A percentile compares a stretch with the other conserved stretches of the same genome.
Conservation (phyloP, 2,888 invertebrate species). For the Monopis laevigella region DNA sequence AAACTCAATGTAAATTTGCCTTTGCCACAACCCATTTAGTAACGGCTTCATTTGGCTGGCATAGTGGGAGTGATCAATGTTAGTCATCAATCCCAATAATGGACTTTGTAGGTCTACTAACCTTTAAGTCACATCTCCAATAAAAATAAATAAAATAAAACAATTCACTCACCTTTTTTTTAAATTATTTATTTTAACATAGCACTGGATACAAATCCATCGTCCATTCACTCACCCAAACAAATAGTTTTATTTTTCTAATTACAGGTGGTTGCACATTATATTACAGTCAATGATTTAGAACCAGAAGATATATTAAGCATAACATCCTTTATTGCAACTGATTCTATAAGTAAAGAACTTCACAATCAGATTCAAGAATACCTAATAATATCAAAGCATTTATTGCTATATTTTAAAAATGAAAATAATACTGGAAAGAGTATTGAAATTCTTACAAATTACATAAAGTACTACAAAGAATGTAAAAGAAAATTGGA, state of each 20-base stretch:
- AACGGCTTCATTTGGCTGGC: too few relatives aligned
- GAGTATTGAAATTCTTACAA: constrained; percentile 30
- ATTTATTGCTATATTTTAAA: constrained; percentile 29
- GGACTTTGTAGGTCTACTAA: too few relatives aligned
- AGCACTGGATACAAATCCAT: too few relatives aligned
- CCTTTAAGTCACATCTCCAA: too few relatives aligned
- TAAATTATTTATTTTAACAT: too few relatives aligned
- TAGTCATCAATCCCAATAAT: too few relatives aligned
- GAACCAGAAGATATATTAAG: constrained; percentile 30
- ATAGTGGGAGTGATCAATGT: too few relatives aligned
- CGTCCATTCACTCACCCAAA: too few relatives aligned
- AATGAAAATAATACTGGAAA: constrained; percentile 16
- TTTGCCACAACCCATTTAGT: too few relatives aligned
- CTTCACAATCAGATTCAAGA: constrained; percentile 36
- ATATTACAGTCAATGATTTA: constrained; percentile 35
- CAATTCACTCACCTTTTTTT: too few relatives aligned
- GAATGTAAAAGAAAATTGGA: constrained; percentile 51
- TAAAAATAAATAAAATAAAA: too few relatives aligned
- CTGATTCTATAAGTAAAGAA: constrained; percentile 37
- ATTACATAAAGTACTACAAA: constrained; percentile 38
- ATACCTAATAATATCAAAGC: constrained; percentile 34
- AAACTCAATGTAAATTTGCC: too few relatives aligned
- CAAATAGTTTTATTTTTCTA: constrained; percentile 13
- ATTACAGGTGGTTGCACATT: constrained; percentile 47
- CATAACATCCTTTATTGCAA: constrained; percentile 41